A percentile compares a stretch with the other conserved stretches of the same genome.
Conservation (phyloP, 1,140 invertebrate species). For the Philaenus spumarius region DNA sequence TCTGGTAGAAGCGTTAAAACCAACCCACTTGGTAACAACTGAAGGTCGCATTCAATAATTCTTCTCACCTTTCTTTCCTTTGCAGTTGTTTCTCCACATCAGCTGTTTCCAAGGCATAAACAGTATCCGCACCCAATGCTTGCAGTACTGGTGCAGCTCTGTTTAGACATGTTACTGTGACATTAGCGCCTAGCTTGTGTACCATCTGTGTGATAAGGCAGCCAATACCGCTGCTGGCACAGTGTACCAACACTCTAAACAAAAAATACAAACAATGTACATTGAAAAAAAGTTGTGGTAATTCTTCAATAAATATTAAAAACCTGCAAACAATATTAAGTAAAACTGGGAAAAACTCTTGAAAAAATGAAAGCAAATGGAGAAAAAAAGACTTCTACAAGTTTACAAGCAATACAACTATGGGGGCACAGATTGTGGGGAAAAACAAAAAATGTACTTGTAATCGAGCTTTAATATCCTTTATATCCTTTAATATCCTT, state of each 20-base stretch:
- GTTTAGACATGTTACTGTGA: conserved; percentile 48
- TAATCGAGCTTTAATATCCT: too few relatives aligned
- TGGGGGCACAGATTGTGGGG: too few relatives aligned
- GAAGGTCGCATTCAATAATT: too few relatives aligned
- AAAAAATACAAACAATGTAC: conserved; percentile 15
- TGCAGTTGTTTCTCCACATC: conserved; percentile 39
- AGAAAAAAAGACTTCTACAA: too few relatives aligned
- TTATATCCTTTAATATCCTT: too few relatives aligned
- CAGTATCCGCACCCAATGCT: conserved; percentile 49
- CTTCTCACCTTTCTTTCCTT: conserved; percentile 20
- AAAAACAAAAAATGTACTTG: too few relatives aligned
- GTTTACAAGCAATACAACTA: too few relatives aligned
- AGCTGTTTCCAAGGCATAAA: conserved; percentile 43
- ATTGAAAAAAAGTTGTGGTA: background rate
- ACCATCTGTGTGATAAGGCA: conserved; percentile 64
- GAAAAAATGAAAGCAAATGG: too few relatives aligned
- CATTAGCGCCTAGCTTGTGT: conserved; percentile 56
- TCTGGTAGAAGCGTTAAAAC: conserved; percentile 18
- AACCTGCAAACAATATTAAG: background rate
- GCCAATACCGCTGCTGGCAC: conserved; percentile 60
- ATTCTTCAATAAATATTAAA: background rate
- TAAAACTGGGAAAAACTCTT: too few relatives aligned
- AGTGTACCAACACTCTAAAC: conserved; percentile 58
- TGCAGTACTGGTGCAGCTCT: conserved; percentile 46
- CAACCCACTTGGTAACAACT: background rate